Evolutionary conservation across 1,140 invertebrate species (phyloP).

Genomic region (Cylas formicarius): DNA sequence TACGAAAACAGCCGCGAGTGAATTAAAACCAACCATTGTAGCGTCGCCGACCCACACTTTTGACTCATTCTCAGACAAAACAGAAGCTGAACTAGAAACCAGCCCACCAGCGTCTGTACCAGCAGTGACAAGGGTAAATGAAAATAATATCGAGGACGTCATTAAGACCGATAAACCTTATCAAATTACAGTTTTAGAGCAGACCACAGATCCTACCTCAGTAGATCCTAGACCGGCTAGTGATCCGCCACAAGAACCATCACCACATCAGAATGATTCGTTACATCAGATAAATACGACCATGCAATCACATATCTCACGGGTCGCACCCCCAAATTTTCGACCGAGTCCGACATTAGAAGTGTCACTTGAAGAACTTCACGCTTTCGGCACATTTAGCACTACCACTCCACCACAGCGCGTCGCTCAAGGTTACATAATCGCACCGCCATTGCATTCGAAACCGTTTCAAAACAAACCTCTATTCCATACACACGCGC

Average conservation of each 20-base stretch:
- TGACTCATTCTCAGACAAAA: slow-evolving; percentile 28
- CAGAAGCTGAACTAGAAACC: slow-evolving; percentile 49
- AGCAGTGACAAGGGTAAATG: slow-evolving; percentile 58
- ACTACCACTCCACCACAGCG: no score
- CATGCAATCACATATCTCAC: no score
- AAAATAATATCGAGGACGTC: slow-evolving; percentile 46
- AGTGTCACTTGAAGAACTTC: no score
- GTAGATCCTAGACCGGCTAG: slow-evolving; percentile 16
- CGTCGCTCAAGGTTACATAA: no score
- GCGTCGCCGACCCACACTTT: slow-evolving; percentile 33
- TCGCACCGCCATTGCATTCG: no score
- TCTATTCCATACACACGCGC: not conserved
- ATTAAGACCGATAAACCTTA: slow-evolving; percentile 24
- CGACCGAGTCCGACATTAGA: no score
- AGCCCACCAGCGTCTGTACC: slow-evolving; percentile 58
- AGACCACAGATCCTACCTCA: slow-evolving; percentile 10
- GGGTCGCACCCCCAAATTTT: no score
- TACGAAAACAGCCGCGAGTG: slow-evolving; percentile 46
- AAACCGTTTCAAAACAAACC: not conserved
- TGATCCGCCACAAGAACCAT: slow-evolving; percentile 7
- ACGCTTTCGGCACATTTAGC: no score
- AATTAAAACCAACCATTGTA: slow-evolving; percentile 46
- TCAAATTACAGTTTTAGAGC: slow-evolving; percentile 32
- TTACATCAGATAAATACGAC: not conserved
- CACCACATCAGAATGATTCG: not conserved